Conservation (phyloP, 2,797 vertebrate species). For the Phrynocephalus forsythii region DNA sequence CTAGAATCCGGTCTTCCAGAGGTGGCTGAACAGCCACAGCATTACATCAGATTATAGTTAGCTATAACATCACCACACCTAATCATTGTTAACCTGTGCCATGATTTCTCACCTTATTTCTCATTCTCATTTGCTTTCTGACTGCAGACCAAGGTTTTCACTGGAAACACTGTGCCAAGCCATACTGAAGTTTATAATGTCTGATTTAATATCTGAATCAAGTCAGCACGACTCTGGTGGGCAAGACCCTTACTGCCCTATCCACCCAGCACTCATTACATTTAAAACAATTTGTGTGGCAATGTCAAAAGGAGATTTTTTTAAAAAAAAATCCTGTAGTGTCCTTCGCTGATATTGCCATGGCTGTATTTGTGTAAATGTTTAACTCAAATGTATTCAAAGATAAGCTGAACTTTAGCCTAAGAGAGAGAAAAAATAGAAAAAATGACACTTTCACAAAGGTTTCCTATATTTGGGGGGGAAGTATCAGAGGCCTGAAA, state of each 20-base stretch:
- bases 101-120: not conserved
- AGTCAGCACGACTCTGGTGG: not conserved
- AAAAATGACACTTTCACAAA: not conserved
- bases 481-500: not conserved
- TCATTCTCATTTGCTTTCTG: not conserved
- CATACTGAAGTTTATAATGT: not conserved
- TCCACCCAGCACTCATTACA: not conserved
- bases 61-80: not conserved
- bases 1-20: not conserved
- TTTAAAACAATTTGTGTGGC: not conserved
- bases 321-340: not conserved
- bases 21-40: not conserved
- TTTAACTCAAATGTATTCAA: not conserved
- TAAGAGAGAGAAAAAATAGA: not conserved
- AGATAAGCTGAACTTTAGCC: not conserved
- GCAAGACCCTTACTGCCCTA: not conserved
- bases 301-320: not conserved
- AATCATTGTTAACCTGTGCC: not conserved
- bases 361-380: not conserved
- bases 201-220: not conserved
- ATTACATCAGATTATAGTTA: not conserved
- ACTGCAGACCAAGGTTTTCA: not conserved
- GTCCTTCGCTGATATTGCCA: not conserved
- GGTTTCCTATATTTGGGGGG: not conserved
- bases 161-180: not conserved